phyloP scores from a whole-genome alignment of 1,140 invertebrate genomes.

The Heliconius eleuchia region DNA sequence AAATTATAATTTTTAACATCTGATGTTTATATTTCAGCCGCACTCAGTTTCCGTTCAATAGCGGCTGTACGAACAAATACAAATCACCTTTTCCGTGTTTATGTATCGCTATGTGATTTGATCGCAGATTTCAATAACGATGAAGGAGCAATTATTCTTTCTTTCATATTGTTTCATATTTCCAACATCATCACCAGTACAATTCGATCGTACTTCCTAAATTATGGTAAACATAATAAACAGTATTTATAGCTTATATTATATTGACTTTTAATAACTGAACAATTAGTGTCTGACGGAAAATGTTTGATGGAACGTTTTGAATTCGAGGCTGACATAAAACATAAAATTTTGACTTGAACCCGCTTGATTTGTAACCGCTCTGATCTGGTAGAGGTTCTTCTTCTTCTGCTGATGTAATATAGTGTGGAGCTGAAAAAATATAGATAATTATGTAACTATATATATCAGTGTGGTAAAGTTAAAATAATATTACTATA shows the following conservation, averaged over 20 bases:
- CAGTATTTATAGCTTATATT: too few species aligned
- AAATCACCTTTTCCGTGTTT: not conserved
- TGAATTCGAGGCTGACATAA: too few species aligned
- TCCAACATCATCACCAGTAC: not conserved
- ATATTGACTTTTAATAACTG: not conserved
- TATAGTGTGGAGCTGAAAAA: too few species aligned
- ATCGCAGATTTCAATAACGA: not conserved
- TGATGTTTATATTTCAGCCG: not conserved
- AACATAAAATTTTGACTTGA: too few species aligned
- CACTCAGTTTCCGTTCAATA: not conserved
- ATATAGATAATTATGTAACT: not conserved
- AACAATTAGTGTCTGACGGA: not conserved
- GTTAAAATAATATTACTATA: too few species aligned
- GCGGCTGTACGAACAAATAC: not conserved
- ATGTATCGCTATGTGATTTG: not conserved
- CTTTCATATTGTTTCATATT: not conserved
- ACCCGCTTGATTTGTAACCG: too few species aligned
- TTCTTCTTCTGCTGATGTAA: too few species aligned
- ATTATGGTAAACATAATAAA: too few species aligned
- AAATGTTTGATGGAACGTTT: too few species aligned
- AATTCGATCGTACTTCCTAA: too few species aligned
- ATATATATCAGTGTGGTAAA: not conserved
- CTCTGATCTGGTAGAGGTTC: too few species aligned
- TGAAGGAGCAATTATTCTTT: not conserved
- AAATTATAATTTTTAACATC: not conserved